Evolutionary conservation across 2,113 vertebrate genomes (phyloP).

Genomic region (Muntiacus reevesi): DNA sequence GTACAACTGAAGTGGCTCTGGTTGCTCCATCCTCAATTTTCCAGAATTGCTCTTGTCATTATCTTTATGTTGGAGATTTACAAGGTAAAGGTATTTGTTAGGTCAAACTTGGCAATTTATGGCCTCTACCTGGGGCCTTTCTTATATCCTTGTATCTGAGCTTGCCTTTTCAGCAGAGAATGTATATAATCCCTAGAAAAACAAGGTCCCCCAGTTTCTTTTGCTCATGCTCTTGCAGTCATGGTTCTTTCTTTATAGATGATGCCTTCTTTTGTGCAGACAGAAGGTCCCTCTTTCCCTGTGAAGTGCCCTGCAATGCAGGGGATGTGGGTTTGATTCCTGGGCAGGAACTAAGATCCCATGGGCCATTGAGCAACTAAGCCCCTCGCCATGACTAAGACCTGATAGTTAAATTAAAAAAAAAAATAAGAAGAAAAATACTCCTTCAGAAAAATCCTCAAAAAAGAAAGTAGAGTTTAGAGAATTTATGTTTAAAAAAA

Average conservation of each 20-base stretch:
- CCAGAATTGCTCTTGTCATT: neutral
- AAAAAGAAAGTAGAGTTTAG: neutral
- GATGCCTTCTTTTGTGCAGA: neutral
- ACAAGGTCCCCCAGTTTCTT: neutral
- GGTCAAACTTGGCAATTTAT: neutral
- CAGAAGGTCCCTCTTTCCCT: neutral
- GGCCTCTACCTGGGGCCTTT: neutral
- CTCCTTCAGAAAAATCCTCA: neutral
- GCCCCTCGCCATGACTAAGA: neutral
- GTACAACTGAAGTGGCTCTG: neutral
- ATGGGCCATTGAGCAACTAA: neutral
- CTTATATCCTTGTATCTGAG: neutral
- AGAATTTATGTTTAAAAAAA: neutral
- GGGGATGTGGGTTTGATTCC: neutral
- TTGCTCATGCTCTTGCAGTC: neutral
- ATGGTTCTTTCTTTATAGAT: neutral
- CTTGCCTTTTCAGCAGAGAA: neutral
- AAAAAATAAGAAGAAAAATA: fast-evolving
- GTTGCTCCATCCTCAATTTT: neutral
- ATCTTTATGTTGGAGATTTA: neutral
- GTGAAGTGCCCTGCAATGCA: neutral
- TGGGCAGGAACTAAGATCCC: neutral
- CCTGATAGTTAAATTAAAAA: neutral
- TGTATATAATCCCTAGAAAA: neutral
- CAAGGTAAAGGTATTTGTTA: neutral